Percentiles rank a stretch among this genome's conserved stretches.
phyloP scores from a whole-genome alignment of 1,140 invertebrate genomes.

The Eciton burchellii region DNA sequence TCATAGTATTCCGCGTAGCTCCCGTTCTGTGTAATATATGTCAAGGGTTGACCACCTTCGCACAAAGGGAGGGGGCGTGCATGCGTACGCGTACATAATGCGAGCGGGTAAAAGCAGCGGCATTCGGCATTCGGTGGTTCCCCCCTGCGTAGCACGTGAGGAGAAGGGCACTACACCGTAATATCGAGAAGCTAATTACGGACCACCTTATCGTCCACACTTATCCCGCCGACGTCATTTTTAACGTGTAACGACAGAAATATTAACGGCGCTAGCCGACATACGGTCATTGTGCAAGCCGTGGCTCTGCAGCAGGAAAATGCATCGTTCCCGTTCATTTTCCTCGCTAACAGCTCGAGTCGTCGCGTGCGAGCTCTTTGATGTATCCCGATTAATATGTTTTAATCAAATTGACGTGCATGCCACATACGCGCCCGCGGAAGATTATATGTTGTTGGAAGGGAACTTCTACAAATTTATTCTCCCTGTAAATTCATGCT shows the following conservation, averaged over 20 bases:
- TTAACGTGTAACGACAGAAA: slow-evolving; percentile 18
- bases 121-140: slow-evolving; percentile 34
- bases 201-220: slow-evolving; percentile 62
- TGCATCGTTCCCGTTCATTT: not conserved
- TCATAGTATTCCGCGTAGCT: slow-evolving; percentile 74
- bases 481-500: not conserved
- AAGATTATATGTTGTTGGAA: not conserved
- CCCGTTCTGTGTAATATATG: slow-evolving; percentile 71
- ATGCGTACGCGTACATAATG: slow-evolving; percentile 16
- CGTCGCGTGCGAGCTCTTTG: not conserved
- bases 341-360: not conserved
- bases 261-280: slow-evolving; percentile 36
- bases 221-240: slow-evolving; percentile 62
- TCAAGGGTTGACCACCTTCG: slow-evolving; percentile 74
- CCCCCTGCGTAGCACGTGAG: slow-evolving; percentile 15
- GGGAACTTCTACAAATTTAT: not conserved
- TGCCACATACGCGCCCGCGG: too few relatives aligned
- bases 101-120: slow-evolving; percentile 24
- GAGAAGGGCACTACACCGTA: slow-evolving; percentile 38
- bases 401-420: slow-evolving; percentile 15
- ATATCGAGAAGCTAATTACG: slow-evolving; percentile 67
- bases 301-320: slow-evolving; percentile 2
- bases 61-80: slow-evolving; percentile 53
- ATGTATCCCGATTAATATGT: not conserved
- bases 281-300: not conserved